Conservation (phyloP, 2,113 vertebrate species). For the Phalacrocorax aristotelis region DNA sequence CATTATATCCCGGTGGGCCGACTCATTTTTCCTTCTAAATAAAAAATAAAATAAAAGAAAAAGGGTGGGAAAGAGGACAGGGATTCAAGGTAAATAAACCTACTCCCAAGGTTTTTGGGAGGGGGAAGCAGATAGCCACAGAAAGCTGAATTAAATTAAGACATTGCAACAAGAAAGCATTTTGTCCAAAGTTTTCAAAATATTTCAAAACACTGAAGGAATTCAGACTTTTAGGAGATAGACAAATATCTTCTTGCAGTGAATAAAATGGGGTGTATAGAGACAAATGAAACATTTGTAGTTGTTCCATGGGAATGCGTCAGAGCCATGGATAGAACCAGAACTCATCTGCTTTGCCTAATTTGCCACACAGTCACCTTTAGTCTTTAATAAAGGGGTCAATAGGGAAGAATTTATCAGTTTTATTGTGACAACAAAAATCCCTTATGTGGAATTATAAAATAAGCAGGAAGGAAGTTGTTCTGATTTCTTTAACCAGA, state of each 20-base stretch:
- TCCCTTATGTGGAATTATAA: neutral
- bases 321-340: neutral
- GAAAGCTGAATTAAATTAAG: neutral
- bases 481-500: constrained; percentile 16
- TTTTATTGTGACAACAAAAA: neutral
- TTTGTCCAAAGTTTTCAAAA: neutral
- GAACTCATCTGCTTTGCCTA: neutral
- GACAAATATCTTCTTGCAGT: neutral
- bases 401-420: neutral
- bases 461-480: neutral
- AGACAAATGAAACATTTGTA: neutral
- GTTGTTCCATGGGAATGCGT: accelerated
- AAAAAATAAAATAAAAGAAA: neutral
- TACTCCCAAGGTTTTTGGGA: neutral
- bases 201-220: neutral
- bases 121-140: neutral
- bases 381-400: neutral
- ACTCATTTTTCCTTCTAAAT: neutral
- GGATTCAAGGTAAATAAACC: neutral
- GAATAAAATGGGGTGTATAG: neutral
- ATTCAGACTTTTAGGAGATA: neutral
- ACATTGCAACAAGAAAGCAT: neutral
- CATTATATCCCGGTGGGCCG: neutral
- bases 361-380: neutral
- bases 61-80: neutral